These are phyloP conservation scores for Rotaria sp. DNA, from an alignment of 2,888 invertebrate genomes.

Conservation along the genomic window DNA sequence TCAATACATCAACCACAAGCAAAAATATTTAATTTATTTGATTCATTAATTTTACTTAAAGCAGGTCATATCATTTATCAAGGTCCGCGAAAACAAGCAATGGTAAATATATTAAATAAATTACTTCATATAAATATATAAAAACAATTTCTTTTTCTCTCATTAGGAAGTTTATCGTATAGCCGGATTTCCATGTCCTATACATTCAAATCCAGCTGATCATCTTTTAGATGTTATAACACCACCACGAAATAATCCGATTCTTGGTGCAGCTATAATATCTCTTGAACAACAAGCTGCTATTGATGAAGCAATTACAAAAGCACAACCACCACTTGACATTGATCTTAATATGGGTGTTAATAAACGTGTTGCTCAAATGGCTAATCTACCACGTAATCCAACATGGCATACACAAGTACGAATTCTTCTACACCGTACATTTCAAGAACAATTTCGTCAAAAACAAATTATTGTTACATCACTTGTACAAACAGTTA, in stretches of 20 bases:
- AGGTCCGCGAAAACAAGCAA: conserved; percentile 45
- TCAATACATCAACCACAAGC: conserved; percentile 56
- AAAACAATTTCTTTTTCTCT: background rate
- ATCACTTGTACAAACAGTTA: background rate
- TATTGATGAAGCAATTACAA: background rate
- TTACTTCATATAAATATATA: background rate
- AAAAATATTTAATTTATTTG: conserved; percentile 44
- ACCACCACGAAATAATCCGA: background rate
- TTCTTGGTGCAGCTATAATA: background rate
- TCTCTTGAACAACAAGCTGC: background rate
- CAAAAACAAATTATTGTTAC: background rate
- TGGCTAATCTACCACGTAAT: background rate
- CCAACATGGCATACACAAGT: background rate
- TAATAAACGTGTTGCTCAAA: background rate
- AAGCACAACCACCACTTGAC: background rate
- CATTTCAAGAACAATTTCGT: background rate
- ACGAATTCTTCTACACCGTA: conserved; percentile 1
- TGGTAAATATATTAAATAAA: background rate
- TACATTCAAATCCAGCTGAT: background rate
- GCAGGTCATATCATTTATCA: conserved; percentile 51
- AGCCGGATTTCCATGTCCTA: background rate
- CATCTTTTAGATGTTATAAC: background rate
- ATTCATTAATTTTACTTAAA: conserved; percentile 50
- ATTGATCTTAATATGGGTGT: background rate
- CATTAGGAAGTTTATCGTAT: background rate